These are phyloP conservation scores for Griposia aprilina DNA, from an alignment of 2,888 invertebrate species.

Conservation along the genomic window DNA sequence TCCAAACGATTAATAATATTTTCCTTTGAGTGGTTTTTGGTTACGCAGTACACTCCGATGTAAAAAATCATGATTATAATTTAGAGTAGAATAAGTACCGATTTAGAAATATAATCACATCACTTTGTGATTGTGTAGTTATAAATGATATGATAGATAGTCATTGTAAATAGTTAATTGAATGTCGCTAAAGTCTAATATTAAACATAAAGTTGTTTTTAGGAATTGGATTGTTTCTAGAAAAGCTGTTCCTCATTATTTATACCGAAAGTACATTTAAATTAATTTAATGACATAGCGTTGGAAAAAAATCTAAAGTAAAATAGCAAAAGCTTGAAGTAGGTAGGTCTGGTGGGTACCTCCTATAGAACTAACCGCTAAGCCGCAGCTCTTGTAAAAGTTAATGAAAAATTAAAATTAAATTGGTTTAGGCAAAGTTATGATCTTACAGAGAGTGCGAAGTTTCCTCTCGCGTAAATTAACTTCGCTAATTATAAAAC, in stretches of 20 bases:
- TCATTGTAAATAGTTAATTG: neutral
- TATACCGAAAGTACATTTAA: neutral
- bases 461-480: slow-evolving; percentile 49
- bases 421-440: slow-evolving; percentile 57
- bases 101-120: neutral
- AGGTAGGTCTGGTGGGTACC: neutral
- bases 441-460: slow-evolving; percentile 41
- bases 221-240: neutral
- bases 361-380: slow-evolving; percentile 18
- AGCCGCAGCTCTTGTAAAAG: slow-evolving; percentile 38
- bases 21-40: slow-evolving; percentile 16
- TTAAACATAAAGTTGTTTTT: too few relatives aligned
- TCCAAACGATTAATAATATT: slow-evolving; percentile 34
- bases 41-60: neutral
- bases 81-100: neutral
- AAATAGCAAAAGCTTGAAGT: neutral
- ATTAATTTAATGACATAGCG: neutral
- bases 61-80: neutral
- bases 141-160: neutral
- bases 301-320: neutral
- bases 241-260: neutral
- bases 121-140: neutral
- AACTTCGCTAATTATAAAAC: slow-evolving; percentile 55
- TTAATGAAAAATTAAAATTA: slow-evolving; percentile 58
- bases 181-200: neutral